Conservation (phyloP, 2,888 invertebrate species). For the Stegana nigrithorax region DNA sequence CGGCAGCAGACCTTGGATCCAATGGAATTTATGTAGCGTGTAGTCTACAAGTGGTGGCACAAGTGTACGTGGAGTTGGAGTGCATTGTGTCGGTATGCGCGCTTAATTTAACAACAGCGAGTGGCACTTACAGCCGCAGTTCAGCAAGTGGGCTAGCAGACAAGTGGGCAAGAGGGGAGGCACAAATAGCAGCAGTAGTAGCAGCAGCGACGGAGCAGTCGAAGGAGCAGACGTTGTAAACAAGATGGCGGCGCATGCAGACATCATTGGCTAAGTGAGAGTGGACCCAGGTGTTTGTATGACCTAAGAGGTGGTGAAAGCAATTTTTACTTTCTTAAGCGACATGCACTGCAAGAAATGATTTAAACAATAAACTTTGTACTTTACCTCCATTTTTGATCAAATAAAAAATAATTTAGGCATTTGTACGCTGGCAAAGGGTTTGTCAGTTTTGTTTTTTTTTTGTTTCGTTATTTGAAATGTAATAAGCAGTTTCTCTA, state of each 20-base stretch:
- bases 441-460: no score
- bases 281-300: constrained; percentile 62
- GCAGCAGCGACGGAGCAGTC: constrained; percentile 8
- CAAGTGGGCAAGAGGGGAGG: background rate
- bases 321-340: constrained; percentile 57
- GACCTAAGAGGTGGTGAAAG: constrained; percentile 43
- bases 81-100: background rate
- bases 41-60: constrained; percentile 32
- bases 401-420: no score
- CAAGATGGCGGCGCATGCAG: constrained; percentile 18
- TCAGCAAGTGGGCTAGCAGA: background rate
- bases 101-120: constrained; percentile 12
- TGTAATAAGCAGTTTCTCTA: no score
- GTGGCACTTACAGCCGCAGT: background rate
- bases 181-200: constrained; percentile 7
- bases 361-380: background rate
- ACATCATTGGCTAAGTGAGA: constrained; percentile 35
- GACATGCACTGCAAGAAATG: constrained; percentile 16
- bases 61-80: constrained; percentile 11
- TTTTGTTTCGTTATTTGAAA: no score
- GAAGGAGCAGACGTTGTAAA: no score
- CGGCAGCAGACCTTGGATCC: constrained; percentile 11
- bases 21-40: constrained; percentile 65
- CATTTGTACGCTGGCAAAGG: no score
- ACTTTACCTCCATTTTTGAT: no score